These are phyloP conservation scores for Aurelia sp. DNA, from an alignment of 30 jellyfish, hydroid and myxozoan genomes.

Conservation along the genomic window DNA sequence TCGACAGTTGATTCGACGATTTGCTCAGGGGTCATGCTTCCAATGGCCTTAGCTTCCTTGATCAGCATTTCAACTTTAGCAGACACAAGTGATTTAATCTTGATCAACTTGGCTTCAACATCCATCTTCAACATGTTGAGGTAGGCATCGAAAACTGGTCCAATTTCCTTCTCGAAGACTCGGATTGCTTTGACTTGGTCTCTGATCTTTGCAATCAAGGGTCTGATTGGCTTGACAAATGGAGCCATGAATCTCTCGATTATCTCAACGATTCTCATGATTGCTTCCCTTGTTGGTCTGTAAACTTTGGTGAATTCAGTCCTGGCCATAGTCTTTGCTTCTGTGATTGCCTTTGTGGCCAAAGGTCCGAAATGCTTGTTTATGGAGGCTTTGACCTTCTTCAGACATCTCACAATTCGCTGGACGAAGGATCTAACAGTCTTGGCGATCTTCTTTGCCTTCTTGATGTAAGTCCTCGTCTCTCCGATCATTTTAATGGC, in stretches of 20 bases:
- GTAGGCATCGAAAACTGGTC: conserved; percentile 44
- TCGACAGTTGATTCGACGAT: conserved; percentile 42
- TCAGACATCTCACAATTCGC: conserved; percentile 46
- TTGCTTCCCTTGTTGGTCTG: conserved; percentile 43
- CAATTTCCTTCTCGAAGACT: conserved; percentile 60
- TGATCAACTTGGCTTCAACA: conserved; percentile 24
- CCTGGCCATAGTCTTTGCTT: conserved; percentile 13
- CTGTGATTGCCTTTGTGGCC: conserved; percentile 31
- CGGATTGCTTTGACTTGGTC: conserved; percentile 70
- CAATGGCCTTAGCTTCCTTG: conserved; percentile 29
- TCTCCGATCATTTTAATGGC: conserved; percentile 59
- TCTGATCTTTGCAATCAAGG: conserved; percentile 58
- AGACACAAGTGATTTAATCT: background rate
- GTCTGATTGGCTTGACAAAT: conserved; percentile 76
- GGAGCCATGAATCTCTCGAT: conserved; percentile 75
- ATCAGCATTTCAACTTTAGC: conserved; percentile 10
- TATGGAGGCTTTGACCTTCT: conserved; percentile 51
- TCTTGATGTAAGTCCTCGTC: conserved; percentile 45
- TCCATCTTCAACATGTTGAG: conserved; percentile 24
- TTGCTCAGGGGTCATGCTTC: conserved; percentile 82
- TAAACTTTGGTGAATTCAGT: conserved; percentile 55
- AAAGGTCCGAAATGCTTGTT: conserved; percentile 94
- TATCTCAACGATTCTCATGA: conserved; percentile 31
- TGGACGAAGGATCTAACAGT: conserved; percentile 10
- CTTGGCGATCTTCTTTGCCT: conserved; percentile 49